Base-by-base conservation (phyloP, 2,113 vertebrate genomes). In the Enhydra lutris region DNA sequence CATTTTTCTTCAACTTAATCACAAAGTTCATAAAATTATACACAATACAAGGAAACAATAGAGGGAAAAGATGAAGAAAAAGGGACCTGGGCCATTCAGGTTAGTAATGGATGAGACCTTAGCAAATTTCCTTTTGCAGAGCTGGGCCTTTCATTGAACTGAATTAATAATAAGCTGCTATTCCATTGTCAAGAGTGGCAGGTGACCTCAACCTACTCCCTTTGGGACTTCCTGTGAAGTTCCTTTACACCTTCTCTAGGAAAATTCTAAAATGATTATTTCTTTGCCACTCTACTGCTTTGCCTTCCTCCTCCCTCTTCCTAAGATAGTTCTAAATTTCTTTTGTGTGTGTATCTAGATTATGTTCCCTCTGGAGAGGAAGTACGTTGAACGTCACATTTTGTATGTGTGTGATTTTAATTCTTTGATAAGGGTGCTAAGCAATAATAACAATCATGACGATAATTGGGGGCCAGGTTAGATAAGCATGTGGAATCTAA, bases 221-320 rank as follows among this genome's bases (percentile, higher is more conserved):
- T 81, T 84, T 85, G 29, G 31, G 73, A 89, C 39, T 91, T 91
- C 18, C 7, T 67, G 18, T 92, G 61, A 76, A 67, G 26, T 80
- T 50, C 78, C 34, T 97, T 95, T 52, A 71, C n/a, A 63, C 26
- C 82, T 87, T 76, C 63, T 55, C 52, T 79, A 84, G 23, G 10
- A 80, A 94, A 94, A 97, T 82, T 47, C 45, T 89, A n/a, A 65
- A 89, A 85, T 91, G 26, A 84, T 52, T 67, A 52, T 85, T 94
- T 95, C 29, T 90, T 93, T 83, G 24, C 14, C 21, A 34, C 11
- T 73, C 71, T 17, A 20, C 39, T 84, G 36, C 13, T 52, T 73
- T 89, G 26, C 61, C n/a, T 84, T 42, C 45, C 5, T 39, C 24
- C 55, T 11, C 8, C 31, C 65, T 69, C 76, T 71, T 55, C 36